These are phyloP conservation scores for Actinemys pallida DNA, from an alignment of 2,113 vertebrate species.

Conservation along the genomic window DNA sequence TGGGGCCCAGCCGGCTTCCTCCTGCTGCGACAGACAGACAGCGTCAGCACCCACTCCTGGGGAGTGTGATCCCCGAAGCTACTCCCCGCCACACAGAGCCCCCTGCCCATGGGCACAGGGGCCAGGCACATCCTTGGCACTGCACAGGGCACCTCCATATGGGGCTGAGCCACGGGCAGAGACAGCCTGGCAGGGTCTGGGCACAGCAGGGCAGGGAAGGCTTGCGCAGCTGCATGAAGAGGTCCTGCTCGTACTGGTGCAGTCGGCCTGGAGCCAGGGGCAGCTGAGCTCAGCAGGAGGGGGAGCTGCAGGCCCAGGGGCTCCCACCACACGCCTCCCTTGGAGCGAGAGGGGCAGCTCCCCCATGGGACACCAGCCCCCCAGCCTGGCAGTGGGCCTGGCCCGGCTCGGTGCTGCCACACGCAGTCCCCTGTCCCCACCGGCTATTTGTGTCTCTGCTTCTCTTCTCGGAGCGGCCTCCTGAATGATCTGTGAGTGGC, in stretches of 20 bases:
- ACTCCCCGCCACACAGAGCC: too few species aligned
- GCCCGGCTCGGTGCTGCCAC: too few species aligned
- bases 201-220: background rate
- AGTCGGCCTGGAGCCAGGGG: too few species aligned
- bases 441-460: too few species aligned
- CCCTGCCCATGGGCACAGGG: background rate
- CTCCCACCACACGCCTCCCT: too few species aligned
- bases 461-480: too few species aligned
- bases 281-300: background rate
- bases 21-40: background rate
- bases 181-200: background rate
- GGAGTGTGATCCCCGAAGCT: too few species aligned
- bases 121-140: background rate
- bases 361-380: too few species aligned
- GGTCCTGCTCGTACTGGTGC: background rate
- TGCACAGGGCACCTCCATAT: background rate
- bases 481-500: too few species aligned
- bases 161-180: background rate
- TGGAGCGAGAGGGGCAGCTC: too few species aligned
- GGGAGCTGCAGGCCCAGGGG: background rate
- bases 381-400: too few species aligned
- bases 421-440: too few species aligned
- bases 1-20: accelerated
- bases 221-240: background rate
- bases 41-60: background rate